Conservation (phyloP, 2,888 invertebrate species). For the Macrosiphum euphorbiae region DNA sequence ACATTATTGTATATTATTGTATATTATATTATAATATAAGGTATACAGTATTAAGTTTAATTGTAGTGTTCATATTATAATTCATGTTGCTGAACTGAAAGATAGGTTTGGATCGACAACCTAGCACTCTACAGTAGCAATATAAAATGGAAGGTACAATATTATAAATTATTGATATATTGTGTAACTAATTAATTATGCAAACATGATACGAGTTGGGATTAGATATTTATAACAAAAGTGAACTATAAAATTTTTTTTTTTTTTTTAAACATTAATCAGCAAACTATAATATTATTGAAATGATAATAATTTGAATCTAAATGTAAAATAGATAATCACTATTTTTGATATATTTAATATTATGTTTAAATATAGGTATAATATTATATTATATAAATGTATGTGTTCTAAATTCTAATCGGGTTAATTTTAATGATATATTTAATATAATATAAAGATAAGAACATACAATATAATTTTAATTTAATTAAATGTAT, state of each 20-base stretch:
- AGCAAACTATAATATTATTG: background rate
- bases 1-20: background rate
- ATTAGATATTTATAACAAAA: background rate
- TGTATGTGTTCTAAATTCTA: no score
- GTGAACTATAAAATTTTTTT: background rate
- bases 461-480: slow-evolving; percentile 8
- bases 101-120: background rate
- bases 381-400: background rate
- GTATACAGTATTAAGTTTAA: no score
- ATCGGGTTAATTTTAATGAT: no score
- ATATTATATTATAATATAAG: background rate
- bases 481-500: background rate
- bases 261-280: background rate
- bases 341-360: background rate
- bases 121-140: background rate
- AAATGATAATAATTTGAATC: background rate
- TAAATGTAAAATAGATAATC: background rate
- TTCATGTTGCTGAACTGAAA: background rate
- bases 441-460: background rate
- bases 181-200: background rate
- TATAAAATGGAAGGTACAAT: background rate
- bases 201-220: background rate
- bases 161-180: background rate
- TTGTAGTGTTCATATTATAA: no score
- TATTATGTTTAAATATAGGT: background rate